These are phyloP conservation scores for Hypotaenidia okinawae DNA, from an alignment of 2,797 vertebrate genomes.

Conservation along the genomic window DNA sequence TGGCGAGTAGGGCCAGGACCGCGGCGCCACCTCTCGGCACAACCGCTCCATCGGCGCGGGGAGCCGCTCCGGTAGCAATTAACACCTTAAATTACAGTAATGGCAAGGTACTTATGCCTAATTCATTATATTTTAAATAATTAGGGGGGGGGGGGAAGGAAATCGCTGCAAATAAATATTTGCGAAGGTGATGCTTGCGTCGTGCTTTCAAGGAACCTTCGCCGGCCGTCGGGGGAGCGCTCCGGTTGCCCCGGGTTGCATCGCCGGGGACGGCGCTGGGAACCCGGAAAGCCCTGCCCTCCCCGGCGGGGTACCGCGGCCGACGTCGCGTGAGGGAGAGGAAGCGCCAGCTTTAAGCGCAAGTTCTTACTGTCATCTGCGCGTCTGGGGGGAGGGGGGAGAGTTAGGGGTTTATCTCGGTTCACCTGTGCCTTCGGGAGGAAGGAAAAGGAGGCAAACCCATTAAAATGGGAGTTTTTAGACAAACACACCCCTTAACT, in stretches of 20 bases:
- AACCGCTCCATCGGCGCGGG: neutral
- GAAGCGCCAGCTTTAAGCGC: neutral
- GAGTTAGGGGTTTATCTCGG: neutral
- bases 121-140: conserved; percentile 72
- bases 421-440: neutral
- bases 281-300: neutral
- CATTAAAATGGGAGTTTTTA: neutral
- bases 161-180: conserved; percentile 61
- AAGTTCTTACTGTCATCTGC: fast-evolving
- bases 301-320: neutral
- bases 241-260: neutral
- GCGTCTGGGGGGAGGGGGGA: no score
- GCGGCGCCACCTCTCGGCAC: conserved; percentile 80
- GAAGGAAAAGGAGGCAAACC: neutral
- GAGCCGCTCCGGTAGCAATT: conserved; percentile 30
- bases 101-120: conserved; percentile 56
- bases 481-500: neutral
- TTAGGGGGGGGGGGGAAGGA: neutral
- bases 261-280: no score
- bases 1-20: conserved; percentile 59
- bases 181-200: conserved; percentile 5
- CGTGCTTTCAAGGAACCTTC: neutral
- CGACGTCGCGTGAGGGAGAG: no score
- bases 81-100: conserved; percentile 67
- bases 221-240: neutral